Conservation (phyloP, 2,888 invertebrate species). For the Cerceris ruficornis region DNA sequence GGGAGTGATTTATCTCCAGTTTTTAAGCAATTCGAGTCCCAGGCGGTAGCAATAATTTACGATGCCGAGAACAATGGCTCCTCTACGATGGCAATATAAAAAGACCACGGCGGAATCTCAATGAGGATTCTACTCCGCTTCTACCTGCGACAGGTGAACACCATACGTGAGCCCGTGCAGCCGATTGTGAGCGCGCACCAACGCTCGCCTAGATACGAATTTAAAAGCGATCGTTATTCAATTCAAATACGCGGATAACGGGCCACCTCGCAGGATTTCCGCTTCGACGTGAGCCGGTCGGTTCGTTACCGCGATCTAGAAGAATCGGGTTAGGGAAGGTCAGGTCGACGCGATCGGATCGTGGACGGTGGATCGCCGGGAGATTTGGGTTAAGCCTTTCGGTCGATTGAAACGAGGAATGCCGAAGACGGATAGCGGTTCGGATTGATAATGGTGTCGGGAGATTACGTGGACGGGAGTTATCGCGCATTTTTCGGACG, state of each 20-base stretch:
- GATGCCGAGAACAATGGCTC: constrained; percentile 58
- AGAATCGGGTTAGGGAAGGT: constrained; percentile 68
- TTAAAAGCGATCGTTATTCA: constrained; percentile 70
- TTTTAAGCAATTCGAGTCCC: constrained; percentile 42
- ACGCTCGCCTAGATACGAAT: constrained; percentile 67
- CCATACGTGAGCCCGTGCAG: constrained; percentile 34
- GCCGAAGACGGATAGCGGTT: not conserved
- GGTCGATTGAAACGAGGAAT: constrained; percentile 24
- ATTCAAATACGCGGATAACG: constrained; percentile 68
- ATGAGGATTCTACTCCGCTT: constrained; percentile 50
- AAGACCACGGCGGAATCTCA: constrained; percentile 57
- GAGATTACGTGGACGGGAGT: no score
- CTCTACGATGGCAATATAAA: constrained; percentile 38
- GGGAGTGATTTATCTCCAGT: constrained; percentile 41
- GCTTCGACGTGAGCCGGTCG: constrained; percentile 51
- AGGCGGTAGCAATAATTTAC: constrained; percentile 54
- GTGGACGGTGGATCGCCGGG: constrained; percentile 37
- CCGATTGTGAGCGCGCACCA: constrained; percentile 10
- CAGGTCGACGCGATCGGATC: constrained; percentile 56
- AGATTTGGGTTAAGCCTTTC: constrained; percentile 59
- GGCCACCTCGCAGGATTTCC: constrained; percentile 65
- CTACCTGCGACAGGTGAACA: constrained; percentile 62
- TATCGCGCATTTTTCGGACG: no score
- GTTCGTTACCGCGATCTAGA: constrained; percentile 58
- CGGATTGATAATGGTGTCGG: not conserved